Evolutionary conservation across 2,797 vertebrate species (phyloP), one percentile per base, ranked within the genome.

Genomic region (Schizopygopsis malacanthus): DNA sequence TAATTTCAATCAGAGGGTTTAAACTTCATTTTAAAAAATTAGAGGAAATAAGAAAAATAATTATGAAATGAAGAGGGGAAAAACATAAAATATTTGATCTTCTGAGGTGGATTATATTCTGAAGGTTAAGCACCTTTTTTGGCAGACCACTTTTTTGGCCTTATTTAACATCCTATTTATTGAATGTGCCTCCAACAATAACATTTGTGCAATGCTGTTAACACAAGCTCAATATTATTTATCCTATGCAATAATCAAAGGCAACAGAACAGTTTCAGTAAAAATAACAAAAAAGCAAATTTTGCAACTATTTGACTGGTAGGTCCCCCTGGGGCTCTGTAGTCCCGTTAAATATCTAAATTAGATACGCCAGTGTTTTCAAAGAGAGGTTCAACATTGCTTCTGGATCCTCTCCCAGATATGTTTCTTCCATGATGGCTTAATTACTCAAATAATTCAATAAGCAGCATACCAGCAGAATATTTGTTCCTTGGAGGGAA

Each of bases 381-480:
- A 84, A 79, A 54, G 70, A 79, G 59, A 86, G 81, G 50, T 87
- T 88, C 16, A 73, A 86, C 73, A 86, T 18, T 50, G 47, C 79
- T 86, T 79, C 81, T 90, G 87, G 89, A 88, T 82, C 41, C 61
- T 72, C 79, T 88, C 89, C 87, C 81, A 87, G 84, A 86, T 86
- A 86, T 70, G 41, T 54, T 69, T 33, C 56, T 79, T 82, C 84
- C 67, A 81, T 65, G 69, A 81, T 86, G 61, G 28, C 52, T 87
- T 86, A 86, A 87, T 87, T 86, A 86, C 45, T 78, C 72, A 83
- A 70, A 86, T 86, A 84, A 87, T 86, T 88, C 16, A 90, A 88
- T 87, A 86, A 87, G 81, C 45, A 37, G 81, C 50, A 86, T 76
- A 81, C 71, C 81, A 69, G 37, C 50, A 75, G 28, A 77, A 75